Evolutionary conservation across 1,140 invertebrate genomes (phyloP).

Genomic region (Potamilus streckersoni): DNA sequence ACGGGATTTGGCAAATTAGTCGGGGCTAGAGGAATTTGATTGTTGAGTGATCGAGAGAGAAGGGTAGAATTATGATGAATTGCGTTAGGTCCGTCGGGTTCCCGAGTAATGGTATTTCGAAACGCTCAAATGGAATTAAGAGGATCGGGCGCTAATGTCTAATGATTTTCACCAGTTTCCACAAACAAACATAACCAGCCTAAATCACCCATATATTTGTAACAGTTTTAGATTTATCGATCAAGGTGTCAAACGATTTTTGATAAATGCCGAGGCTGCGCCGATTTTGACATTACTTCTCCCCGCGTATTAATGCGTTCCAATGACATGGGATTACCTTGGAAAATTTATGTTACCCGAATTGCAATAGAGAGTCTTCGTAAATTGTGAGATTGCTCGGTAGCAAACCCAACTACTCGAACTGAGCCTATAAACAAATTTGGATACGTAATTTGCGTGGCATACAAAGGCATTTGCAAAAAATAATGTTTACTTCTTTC

Average conservation of each 20-base stretch:
- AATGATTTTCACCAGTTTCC: slow-evolving; percentile 28
- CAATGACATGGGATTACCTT: no score
- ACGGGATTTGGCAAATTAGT: no score
- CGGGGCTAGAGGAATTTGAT: no score
- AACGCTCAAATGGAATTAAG: slow-evolving; percentile 26
- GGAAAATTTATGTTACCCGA: no score
- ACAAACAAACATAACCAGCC: slow-evolving; percentile 21
- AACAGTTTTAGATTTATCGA: slow-evolving; percentile 25
- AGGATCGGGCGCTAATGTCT: slow-evolving; percentile 19
- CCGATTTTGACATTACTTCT: slow-evolving; percentile 27
- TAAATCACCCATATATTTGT: slow-evolving; percentile 30
- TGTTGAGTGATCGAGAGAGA: no score
- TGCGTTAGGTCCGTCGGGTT: slow-evolving; percentile 10
- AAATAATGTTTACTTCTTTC: no score
- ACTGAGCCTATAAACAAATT: no score
- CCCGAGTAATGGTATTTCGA: slow-evolving; percentile 23
- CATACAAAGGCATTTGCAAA: no score
- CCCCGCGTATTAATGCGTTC: not conserved
- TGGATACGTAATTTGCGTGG: no score
- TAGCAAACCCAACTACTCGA: no score
- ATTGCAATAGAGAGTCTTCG: no score
- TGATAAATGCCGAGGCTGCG: slow-evolving; percentile 21
- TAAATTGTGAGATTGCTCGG: no score
- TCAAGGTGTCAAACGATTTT: slow-evolving; percentile 16
- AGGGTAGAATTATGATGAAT: slow-evolving; percentile 17